phyloP scores from a whole-genome alignment of 2,113 vertebrate genomes.

The Rhinogobius similis region DNA sequence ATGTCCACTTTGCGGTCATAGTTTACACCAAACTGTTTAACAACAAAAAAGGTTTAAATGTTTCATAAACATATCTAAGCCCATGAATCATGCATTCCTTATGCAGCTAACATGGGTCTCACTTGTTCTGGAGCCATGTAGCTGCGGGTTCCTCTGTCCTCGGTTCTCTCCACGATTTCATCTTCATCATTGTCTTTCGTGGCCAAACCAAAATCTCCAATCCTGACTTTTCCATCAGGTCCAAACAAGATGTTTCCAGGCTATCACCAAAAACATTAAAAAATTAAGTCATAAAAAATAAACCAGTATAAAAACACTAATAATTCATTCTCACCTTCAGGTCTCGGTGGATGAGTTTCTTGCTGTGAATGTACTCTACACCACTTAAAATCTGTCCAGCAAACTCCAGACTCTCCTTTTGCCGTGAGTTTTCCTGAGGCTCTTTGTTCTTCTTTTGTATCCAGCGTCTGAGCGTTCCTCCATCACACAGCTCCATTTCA shows the following conservation, averaged over 20 bases:
- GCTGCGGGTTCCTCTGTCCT: conserved; percentile 1
- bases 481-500: conserved; percentile 72
- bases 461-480: conserved; percentile 57
- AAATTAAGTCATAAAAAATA: too few relatives aligned
- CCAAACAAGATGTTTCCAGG: conserved; percentile 82
- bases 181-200: conserved; percentile 41
- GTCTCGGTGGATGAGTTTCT: conserved; percentile 65
- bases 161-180: conserved; percentile 48
- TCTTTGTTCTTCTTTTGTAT: conserved; percentile 39
- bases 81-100: not conserved
- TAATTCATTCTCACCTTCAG: conserved; percentile 58
- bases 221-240: conserved; percentile 75
- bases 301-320: not conserved
- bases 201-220: conserved; percentile 84
- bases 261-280: conserved; percentile 51
- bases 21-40: fast-evolving
- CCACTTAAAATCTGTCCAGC: conserved; percentile 59
- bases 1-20: conserved; percentile 87
- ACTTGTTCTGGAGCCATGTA: conserved; percentile 67
- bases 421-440: not conserved
- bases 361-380: conserved; percentile 64
- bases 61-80: not conserved
- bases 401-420: conserved; percentile 42
- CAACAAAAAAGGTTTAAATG: not conserved
- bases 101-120: not conserved